Conservation (phyloP, 2,888 invertebrate species). For the Nipponacmea schrenckii region DNA sequence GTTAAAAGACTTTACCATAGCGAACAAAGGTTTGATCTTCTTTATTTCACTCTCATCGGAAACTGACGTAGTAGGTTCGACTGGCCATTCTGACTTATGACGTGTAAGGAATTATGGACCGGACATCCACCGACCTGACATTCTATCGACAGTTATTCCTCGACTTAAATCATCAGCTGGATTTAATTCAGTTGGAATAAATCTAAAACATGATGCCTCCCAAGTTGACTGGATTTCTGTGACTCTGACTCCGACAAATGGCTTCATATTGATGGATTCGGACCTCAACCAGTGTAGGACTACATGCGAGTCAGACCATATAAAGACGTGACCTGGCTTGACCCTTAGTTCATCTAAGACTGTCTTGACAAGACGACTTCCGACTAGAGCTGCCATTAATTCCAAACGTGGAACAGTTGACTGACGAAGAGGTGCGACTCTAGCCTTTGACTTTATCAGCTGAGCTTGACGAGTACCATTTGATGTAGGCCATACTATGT, state of each 20-base stretch:
- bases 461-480: neutral
- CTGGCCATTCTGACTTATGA: slow-evolving; percentile 10
- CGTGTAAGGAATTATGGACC: slow-evolving; percentile 17
- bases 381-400: slow-evolving; percentile 15
- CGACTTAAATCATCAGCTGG: slow-evolving; percentile 23
- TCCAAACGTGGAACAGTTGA: slow-evolving; percentile 12
- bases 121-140: slow-evolving; percentile 12
- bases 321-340: neutral
- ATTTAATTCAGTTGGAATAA: slow-evolving; percentile 14
- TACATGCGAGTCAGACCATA: neutral
- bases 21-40: neutral
- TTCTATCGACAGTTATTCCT: slow-evolving; percentile 14
- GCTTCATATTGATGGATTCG: slow-evolving; percentile 11
- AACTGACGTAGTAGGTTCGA: neutral
- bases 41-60: neutral
- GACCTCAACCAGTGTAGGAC: slow-evolving; percentile 20
- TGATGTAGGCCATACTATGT: neutral
- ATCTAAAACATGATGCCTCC: neutral
- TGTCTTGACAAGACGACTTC: slow-evolving; percentile 12
- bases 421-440: slow-evolving; percentile 13
- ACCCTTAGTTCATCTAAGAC: neutral
- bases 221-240: slow-evolving; percentile 16
- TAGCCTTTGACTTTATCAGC: slow-evolving; percentile 6
- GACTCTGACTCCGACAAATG: slow-evolving; percentile 18
- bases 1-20: neutral